Evolutionary conservation across 1,140 invertebrate genomes (phyloP).

Genomic region (Potamilus streckersoni): DNA sequence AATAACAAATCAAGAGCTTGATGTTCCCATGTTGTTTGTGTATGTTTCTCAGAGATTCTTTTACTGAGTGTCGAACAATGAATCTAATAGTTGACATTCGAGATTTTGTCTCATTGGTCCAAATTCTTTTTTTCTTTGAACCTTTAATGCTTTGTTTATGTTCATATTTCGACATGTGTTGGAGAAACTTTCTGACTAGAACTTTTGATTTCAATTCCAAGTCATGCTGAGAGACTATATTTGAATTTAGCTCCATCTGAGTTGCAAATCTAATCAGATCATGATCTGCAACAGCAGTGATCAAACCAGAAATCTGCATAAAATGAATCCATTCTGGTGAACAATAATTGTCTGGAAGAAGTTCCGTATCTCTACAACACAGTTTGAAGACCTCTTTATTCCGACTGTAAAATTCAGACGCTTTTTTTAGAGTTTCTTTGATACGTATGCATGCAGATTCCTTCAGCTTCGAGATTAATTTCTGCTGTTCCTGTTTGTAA

Average conservation of each 20-base stretch:
- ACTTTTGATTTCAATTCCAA: neutral
- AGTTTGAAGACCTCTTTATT: too few species aligned
- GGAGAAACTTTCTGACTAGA: neutral
- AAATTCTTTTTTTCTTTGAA: neutral
- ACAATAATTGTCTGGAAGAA: too few species aligned
- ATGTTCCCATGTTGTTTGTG: neutral
- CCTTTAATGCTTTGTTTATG: too few species aligned
- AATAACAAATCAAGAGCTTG: neutral
- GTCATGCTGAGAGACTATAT: neutral
- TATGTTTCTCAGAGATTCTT: neutral
- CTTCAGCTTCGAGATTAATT: too few species aligned
- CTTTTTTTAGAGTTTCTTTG: too few species aligned
- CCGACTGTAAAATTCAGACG: too few species aligned
- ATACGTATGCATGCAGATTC: too few species aligned
- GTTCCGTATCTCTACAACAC: too few species aligned
- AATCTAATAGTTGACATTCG: slow-evolving; percentile 5
- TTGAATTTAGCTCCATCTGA: neutral
- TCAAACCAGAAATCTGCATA: slow-evolving; percentile 2
- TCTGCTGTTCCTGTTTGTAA: too few species aligned
- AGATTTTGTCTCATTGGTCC: neutral
- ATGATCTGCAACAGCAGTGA: neutral
- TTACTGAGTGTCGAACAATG: neutral
- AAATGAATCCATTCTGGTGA: too few species aligned
- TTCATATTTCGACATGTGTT: too few species aligned
- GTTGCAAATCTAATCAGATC: slow-evolving; percentile 14